Base-by-base conservation (phyloP, 2,888 invertebrate species). In the Apodemia zela region DNA sequence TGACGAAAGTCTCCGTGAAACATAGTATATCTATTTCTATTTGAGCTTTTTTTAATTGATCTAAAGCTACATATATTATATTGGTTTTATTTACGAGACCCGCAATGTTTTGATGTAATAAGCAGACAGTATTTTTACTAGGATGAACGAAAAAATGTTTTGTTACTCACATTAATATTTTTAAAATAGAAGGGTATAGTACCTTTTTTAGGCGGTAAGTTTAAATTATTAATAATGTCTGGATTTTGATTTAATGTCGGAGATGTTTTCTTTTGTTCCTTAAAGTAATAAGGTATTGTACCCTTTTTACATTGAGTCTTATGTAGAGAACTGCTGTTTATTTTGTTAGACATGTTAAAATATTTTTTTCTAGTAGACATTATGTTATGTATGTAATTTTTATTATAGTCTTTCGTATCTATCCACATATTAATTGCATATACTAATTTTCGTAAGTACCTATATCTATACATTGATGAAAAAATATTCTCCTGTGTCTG, bases 21-120 rank as follows among this genome's bases (percentile, higher is more conserved):
- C 21, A 51, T 21, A 51, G 8, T 51, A 51, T 51, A 13, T 51
- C 51, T 18, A 21, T 21, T 1, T 51, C 21, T 11, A 21, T 0
- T 18, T 21, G n/a, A 8, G 6, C 6, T 18, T 21, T 21, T 21
- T 11, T 21, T 10, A 49, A 18, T 49, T 51, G 13, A 51, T 51
- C 51, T 13, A 51, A 21, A 13, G 21, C 21, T 21, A 13, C 11
- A 13, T 21, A 18, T 51, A 51, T 13, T 8, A 1, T 13, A 21
- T 51, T 51, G 5, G 49, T 18, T 49, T 49, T 49, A 18, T 17
- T 18, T 3, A 49, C 8, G 3, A 49, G 15, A 11, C 49, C 51
- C 11, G 51, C 51, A 51, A 51, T 51, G 18, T 51, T 51, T 51
- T 51, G 51, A 21, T 51, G 51, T 4, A 51, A 51, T 51, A 51